A percentile compares a stretch with the other conserved stretches of the same genome.
Conservation (phyloP, 1,140 invertebrate species). For the Sogatella furcifera region DNA sequence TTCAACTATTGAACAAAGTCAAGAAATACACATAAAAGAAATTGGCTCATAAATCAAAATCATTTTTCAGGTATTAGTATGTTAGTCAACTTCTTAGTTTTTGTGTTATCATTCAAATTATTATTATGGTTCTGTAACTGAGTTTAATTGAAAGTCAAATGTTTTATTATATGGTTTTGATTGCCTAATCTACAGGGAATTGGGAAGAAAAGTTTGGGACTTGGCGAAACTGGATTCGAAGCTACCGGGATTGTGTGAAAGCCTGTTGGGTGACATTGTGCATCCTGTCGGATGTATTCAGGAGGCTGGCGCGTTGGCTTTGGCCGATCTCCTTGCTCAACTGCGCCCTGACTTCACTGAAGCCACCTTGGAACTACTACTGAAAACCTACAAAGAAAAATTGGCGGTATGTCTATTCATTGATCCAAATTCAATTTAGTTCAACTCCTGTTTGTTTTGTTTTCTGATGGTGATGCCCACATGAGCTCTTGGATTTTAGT, state of each 20-base stretch:
- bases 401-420: conserved; percentile 6
- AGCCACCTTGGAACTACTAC: conserved; percentile 48
- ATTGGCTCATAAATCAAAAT: too few species aligned
- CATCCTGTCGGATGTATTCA: conserved; percentile 70
- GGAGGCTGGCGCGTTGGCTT: conserved; percentile 59
- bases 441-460: too few species aligned
- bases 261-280: conserved; percentile 62
- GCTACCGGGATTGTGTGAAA: conserved; percentile 44
- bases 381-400: conserved; percentile 68
- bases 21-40: too few species aligned
- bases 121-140: too few species aligned
- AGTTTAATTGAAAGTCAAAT: too few species aligned
- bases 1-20: too few species aligned
- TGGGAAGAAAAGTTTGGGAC: conserved; percentile 60
- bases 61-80: too few species aligned
- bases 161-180: too few species aligned
- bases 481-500: too few species aligned
- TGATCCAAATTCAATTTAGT: background rate
- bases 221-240: conserved; percentile 40
- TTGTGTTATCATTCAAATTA: too few species aligned
- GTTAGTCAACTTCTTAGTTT: too few species aligned
- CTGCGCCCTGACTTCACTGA: conserved; percentile 36
- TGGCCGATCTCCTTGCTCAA: conserved; percentile 55
- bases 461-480: too few species aligned
- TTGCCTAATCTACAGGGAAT: conserved; percentile 32